A percentile compares a stretch with the other conserved stretches of the same genome.
These are phyloP conservation scores for Coranthus polyacanthus DNA, from an alignment of 2,797 vertebrate genomes.

Conservation along the genomic window DNA sequence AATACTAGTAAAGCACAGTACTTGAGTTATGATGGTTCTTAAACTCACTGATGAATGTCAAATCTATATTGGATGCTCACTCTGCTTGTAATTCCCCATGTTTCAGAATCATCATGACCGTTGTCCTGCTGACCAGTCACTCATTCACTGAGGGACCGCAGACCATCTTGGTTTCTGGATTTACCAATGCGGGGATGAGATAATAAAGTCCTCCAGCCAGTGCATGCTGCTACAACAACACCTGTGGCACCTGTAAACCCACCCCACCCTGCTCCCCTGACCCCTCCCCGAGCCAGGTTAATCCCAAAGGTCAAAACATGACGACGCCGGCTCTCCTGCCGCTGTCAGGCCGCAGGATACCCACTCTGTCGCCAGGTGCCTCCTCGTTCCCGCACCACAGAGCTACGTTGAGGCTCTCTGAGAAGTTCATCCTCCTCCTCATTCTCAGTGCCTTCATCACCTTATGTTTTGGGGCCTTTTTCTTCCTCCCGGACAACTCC, in stretches of 20 bases:
- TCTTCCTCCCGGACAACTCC: slow-evolving; percentile 98
- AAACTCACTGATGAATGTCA: too few species aligned
- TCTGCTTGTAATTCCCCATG: background rate
- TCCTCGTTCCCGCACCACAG: slow-evolving; percentile 96
- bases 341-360: slow-evolving; percentile 94
- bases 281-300: slow-evolving; percentile 20
- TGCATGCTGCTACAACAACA: slow-evolving; percentile 73
- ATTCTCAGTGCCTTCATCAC: slow-evolving; percentile 99
- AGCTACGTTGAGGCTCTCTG: slow-evolving; percentile 95
- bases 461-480: slow-evolving; percentile 98
- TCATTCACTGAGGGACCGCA: slow-evolving; percentile 60
- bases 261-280: background rate
- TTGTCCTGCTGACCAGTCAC: slow-evolving; percentile 58
- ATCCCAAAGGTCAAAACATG: slow-evolving; percentile 80
- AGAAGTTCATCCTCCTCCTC: slow-evolving; percentile 99
- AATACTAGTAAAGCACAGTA: too few species aligned
- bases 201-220: slow-evolving; percentile 72
- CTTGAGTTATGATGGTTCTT: too few species aligned
- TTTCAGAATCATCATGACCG: slow-evolving; percentile 75
- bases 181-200: slow-evolving; percentile 79
- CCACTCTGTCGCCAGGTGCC: slow-evolving; percentile 91
- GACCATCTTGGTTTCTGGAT: slow-evolving; percentile 54
- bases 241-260: slow-evolving; percentile 71
- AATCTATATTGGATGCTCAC: too few species aligned
- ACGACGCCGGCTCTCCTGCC: slow-evolving; percentile 95